Evolutionary conservation across 2,888 invertebrate genomes (phyloP), one percentile per base, ranked within the genome.

Genomic region (Ceriagrion tenellum): DNA sequence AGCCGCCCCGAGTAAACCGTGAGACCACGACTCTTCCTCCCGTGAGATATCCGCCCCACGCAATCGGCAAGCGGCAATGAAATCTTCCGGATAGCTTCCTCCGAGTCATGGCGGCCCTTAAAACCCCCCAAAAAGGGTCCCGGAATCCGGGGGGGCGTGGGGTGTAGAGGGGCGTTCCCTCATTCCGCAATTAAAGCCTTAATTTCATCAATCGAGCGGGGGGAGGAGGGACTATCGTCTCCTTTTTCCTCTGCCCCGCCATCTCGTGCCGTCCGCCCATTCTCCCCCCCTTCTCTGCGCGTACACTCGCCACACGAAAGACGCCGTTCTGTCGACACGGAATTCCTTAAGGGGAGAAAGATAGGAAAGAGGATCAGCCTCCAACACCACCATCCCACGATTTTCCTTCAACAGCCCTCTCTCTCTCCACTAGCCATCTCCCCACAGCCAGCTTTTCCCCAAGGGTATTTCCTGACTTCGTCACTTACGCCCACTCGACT

Each of bases 171-270:
- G 35, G 30, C 35, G 30, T 81, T 81, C 81, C 81, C 81, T 35
- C 35, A 23, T 26, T 93, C 93, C 93, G 93, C 93, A 93, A 93
- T 93, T 93, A 93, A 93, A 93, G n/a, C 47, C 69, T 69, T 93
- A 93, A 93, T 93, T 93, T 69, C 47, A 47, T 74, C 93, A 74
- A 93, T 93, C 47, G 93, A 93, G n/a, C 20, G 40, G 47, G 20
- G n/a, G n/a, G n/a, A n/a, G n/a, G n/a, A n/a, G n/a, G 4, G 55
- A 55, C 18, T 20, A 89, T 23, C 23, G 26, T 55, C 89, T 26
- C 55, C 55, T 55, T 89, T 47, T 26, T 93, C 93, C 47, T 40
- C 69, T 13, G 26, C 47, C n/a, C 55, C 4, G 47, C 40, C 26
- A 4, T 16, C 69, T 40, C 35, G 4, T 47, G 13, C 1, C 18